A percentile compares a stretch with the other conserved stretches of the same genome.
Conservation (phyloP, 2,113 vertebrate species). For the Tupaia chinensis region DNA sequence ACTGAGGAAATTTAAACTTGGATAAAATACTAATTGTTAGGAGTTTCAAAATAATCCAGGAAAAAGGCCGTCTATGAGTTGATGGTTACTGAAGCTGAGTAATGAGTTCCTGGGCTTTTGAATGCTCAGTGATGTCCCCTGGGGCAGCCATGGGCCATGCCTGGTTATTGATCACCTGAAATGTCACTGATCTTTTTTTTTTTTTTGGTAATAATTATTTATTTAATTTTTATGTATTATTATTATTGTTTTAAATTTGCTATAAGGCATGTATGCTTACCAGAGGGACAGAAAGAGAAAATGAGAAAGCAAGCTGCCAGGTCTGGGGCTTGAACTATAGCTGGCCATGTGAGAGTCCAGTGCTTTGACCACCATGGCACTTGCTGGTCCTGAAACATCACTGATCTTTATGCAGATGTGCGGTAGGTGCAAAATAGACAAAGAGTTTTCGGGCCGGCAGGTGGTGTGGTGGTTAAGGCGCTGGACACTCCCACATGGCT, state of each 20-base stretch:
- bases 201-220: too few species aligned
- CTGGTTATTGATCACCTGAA: not conserved
- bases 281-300: too few species aligned
- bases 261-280: too few species aligned
- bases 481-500: too few species aligned
- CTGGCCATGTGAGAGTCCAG: too few species aligned
- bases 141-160: not conserved
- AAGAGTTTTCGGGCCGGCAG: not conserved
- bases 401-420: not conserved
- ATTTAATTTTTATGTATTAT: too few species aligned
- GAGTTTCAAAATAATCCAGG: not conserved
- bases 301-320: too few species aligned
- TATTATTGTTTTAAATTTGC: too few species aligned
- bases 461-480: too few species aligned
- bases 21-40: slow-evolving; percentile 34
- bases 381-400: not conserved
- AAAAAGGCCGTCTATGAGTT: not conserved
- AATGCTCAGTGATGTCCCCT: not conserved
- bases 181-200: not conserved
- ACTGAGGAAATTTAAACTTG: not conserved
- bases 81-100: not conserved
- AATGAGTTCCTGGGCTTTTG: not conserved
- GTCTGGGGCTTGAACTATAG: too few species aligned
- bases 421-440: not conserved
- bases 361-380: too few species aligned